phyloP scores from a whole-genome alignment of 53 echinoderm and acorn worm species.

The Henricia sp. region DNA sequence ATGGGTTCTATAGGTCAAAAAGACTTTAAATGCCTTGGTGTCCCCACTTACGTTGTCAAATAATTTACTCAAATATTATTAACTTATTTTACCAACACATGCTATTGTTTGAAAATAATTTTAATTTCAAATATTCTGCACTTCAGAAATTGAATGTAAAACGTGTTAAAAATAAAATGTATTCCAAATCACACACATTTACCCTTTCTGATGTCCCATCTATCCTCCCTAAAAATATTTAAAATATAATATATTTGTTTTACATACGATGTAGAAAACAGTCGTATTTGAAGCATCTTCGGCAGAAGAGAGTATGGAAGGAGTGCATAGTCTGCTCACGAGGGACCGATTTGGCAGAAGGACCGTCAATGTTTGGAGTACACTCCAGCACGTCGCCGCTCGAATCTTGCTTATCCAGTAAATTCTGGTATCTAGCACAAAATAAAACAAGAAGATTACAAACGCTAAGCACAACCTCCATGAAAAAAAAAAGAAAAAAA shows the following conservation, averaged over 20 bases:
- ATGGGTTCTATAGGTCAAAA: too few species aligned
- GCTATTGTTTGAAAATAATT: background rate
- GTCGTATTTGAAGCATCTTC: constrained; percentile 97
- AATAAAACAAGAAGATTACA: too few species aligned
- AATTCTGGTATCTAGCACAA: constrained; percentile 9
- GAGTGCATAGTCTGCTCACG: constrained; percentile 98
- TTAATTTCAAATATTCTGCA: too few species aligned
- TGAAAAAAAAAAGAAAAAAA: too few species aligned
- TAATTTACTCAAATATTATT: background rate
- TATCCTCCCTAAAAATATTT: too few species aligned
- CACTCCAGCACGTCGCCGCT: constrained; percentile 70
- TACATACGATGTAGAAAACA: constrained; percentile 99
- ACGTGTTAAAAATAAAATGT: too few species aligned
- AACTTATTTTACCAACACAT: background rate
- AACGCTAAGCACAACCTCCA: too few species aligned
- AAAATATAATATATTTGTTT: background rate
- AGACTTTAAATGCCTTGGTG: too few species aligned
- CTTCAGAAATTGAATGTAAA: too few species aligned
- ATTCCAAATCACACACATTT: too few species aligned
- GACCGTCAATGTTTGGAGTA: constrained; percentile 95
- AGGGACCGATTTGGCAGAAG: constrained; percentile 90
- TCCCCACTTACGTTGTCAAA: too few species aligned
- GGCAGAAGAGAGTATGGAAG: constrained; percentile 95
- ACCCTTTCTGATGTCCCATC: too few species aligned
- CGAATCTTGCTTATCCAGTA: constrained; percentile 31